These are phyloP conservation scores for Heteromormyrus szaboi DNA, from an alignment of 2,797 vertebrate genomes.

Conservation along the genomic window DNA sequence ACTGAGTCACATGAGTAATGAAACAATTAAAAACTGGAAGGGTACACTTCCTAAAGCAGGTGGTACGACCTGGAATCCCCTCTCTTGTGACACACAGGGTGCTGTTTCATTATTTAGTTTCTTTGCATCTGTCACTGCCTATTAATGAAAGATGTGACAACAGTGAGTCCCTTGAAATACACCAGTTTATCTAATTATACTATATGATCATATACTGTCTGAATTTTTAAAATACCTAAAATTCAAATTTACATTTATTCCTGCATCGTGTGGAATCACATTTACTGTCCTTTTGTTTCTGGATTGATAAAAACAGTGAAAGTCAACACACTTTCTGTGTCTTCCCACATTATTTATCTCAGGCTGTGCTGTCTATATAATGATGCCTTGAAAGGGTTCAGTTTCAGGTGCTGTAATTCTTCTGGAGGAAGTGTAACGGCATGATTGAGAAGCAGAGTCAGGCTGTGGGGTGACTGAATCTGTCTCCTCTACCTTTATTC, in stretches of 20 bases:
- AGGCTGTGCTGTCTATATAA: neutral
- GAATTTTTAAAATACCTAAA: conserved; percentile 18
- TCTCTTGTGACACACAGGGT: neutral
- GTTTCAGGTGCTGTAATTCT: neutral
- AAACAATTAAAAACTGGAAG: neutral
- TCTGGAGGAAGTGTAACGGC: neutral
- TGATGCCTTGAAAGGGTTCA: neutral
- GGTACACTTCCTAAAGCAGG: neutral
- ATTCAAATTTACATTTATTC: conserved; percentile 10
- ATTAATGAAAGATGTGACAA: neutral
- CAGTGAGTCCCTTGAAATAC: neutral
- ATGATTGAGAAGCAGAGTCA: neutral
- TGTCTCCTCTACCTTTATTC: neutral
- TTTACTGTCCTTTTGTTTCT: conserved; percentile 16
- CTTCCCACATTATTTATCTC: conserved; percentile 13
- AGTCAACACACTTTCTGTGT: conserved; percentile 19
- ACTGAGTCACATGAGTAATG: neutral
- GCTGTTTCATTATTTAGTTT: neutral
- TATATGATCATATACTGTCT: neutral
- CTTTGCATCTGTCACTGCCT: neutral
- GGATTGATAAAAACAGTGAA: conserved; percentile 27
- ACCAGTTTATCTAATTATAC: neutral
- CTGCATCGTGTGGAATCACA: conserved; percentile 17
- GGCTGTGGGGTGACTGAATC: neutral
- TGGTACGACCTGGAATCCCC: neutral